Conservation (phyloP, 1,140 invertebrate genomes). For the Cardiocondyla obscurior region DNA sequence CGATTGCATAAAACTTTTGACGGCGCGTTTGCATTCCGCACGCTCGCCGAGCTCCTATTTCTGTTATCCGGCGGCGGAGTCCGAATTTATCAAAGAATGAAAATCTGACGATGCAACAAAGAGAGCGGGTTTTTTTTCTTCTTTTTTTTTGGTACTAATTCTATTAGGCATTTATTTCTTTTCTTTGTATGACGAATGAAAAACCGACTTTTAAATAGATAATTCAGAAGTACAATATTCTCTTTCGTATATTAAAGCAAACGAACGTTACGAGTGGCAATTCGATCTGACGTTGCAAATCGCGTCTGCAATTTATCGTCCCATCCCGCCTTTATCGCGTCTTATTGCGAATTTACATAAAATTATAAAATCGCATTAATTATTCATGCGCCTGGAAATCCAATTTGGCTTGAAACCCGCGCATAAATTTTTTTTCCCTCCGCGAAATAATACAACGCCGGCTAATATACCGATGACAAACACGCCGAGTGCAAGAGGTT, state of each 20-base stretch:
- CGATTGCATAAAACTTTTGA: conserved; percentile 25
- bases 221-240: background rate
- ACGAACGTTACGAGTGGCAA: background rate
- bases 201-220: background rate
- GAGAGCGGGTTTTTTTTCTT: too few species aligned
- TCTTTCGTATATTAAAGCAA: background rate
- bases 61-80: background rate
- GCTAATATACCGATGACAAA: conserved; percentile 50
- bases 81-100: background rate
- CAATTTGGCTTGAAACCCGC: conserved; percentile 41
- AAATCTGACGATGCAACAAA: background rate
- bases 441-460: conserved; percentile 26
- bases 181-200: too few species aligned
- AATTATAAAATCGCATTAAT: conserved; percentile 52
- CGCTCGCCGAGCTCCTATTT: background rate
- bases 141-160: background rate
- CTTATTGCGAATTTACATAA: conserved; percentile 43
- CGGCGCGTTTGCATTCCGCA: conserved; percentile 14
- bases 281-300: background rate
- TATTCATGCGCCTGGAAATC: conserved; percentile 44
- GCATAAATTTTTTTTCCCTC: conserved; percentile 10
- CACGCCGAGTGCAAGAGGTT: conserved; percentile 35
- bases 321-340: conserved; percentile 11
- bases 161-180: background rate
- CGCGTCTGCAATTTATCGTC: conserved; percentile 14